These are phyloP conservation scores for Odontamblyopus lacepedii DNA, from an alignment of 2,797 vertebrate species.

Conservation along the genomic window DNA sequence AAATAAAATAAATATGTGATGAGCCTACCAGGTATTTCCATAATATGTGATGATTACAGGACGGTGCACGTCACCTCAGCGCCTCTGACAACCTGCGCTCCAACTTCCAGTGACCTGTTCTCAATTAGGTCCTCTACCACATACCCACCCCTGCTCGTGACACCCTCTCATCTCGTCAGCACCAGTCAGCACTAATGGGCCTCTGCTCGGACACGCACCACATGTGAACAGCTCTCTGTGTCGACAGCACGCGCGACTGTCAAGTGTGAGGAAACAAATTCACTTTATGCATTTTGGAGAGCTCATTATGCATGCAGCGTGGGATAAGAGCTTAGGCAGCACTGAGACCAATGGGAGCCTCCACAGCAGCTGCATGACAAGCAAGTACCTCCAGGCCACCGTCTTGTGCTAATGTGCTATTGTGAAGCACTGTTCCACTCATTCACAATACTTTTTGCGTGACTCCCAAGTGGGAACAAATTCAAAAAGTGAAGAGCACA, in stretches of 20 bases:
- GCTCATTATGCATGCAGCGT: constrained; percentile 63
- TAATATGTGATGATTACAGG: no score
- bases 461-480: constrained; percentile 12
- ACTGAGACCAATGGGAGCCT: constrained; percentile 37
- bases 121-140: constrained; percentile 17
- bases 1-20: no score
- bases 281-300: constrained; percentile 53
- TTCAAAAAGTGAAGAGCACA: constrained; percentile 40
- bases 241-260: constrained; percentile 43
- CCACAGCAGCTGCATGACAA: constrained; percentile 53
- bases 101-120: constrained; percentile 21
- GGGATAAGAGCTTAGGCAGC: constrained; percentile 48
- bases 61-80: not conserved
- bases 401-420: constrained; percentile 44
- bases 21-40: no score
- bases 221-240: constrained; percentile 46
- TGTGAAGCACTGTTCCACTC: constrained; percentile 24
- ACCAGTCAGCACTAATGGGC: constrained; percentile 46
- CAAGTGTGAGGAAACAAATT: constrained; percentile 59
- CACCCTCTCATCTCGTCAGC: constrained; percentile 26
- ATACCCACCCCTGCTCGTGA: constrained; percentile 22
- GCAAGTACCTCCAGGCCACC: constrained; percentile 35
- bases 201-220: constrained; percentile 32
- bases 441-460: constrained; percentile 40
- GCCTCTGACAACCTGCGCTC: constrained; percentile 7